These are phyloP conservation scores for Phoxinus phoxinus DNA, from an alignment of 2,113 vertebrate species.

Conservation along the genomic window DNA sequence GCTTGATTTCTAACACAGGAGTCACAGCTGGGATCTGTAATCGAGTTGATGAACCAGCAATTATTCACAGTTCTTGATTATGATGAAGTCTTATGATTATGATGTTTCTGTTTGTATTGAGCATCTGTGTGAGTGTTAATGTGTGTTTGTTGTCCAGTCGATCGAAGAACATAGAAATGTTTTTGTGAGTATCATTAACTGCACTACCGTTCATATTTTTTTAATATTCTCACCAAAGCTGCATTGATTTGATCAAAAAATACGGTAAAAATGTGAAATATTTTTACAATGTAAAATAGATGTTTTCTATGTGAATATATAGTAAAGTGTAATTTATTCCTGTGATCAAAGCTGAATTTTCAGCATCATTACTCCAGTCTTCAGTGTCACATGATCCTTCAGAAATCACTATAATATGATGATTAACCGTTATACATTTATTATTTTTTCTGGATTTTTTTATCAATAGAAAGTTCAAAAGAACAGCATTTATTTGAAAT, in stretches of 20 bases:
- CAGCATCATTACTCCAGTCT: too few species aligned
- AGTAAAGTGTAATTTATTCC: neutral
- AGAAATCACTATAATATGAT: too few species aligned
- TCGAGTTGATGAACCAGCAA: neutral
- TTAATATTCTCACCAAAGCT: neutral
- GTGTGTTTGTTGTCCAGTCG: neutral
- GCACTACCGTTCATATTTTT: too few species aligned
- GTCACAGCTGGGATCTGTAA: neutral
- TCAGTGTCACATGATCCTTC: too few species aligned
- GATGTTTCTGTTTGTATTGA: neutral
- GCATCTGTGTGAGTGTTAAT: neutral
- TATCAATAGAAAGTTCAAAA: neutral
- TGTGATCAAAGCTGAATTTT: too few species aligned
- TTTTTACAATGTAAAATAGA: neutral
- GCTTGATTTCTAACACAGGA: neutral
- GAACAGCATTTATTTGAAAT: neutral
- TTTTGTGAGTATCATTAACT: neutral
- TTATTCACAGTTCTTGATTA: neutral
- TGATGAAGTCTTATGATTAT: neutral
- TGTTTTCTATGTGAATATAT: neutral
- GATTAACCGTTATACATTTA: too few species aligned
- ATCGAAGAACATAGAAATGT: neutral
- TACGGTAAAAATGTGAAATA: neutral
- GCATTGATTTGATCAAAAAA: neutral
- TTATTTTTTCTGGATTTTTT: neutral